Conservation (phyloP, 2,113 vertebrate species). For the Pampusana beccarii region DNA sequence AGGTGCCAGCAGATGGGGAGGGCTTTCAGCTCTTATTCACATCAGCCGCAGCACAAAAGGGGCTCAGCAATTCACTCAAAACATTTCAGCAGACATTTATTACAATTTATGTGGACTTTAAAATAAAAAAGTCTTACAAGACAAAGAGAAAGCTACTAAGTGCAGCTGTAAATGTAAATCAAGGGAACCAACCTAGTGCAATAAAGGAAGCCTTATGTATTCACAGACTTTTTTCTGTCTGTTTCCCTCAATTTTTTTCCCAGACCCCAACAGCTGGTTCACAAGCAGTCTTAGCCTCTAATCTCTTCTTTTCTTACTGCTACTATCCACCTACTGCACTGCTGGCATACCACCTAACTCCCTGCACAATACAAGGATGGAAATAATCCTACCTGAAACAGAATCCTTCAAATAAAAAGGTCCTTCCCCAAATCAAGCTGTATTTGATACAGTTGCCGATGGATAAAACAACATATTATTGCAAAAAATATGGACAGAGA, state of each 20-base stretch:
- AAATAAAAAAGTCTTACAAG: background rate
- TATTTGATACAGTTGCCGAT: background rate
- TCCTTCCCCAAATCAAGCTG: background rate
- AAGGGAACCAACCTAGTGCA: background rate
- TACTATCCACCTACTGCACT: background rate
- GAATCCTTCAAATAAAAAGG: background rate
- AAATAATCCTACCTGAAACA: background rate
- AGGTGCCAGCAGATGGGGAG: background rate
- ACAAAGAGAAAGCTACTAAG: background rate
- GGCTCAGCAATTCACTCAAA: background rate
- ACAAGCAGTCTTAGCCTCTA: background rate
- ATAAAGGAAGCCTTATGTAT: background rate
- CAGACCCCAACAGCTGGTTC: background rate
- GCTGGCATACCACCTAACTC: background rate
- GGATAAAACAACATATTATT: background rate
- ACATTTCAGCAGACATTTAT: background rate
- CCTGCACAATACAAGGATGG: background rate
- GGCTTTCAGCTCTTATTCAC: background rate
- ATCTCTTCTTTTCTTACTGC: background rate
- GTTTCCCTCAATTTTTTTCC: background rate
- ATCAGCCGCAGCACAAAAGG: background rate
- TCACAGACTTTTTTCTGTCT: background rate
- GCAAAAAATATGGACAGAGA: background rate
- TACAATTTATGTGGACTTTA: background rate
- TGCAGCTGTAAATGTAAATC: background rate